Evolutionary conservation across 2,113 vertebrate genomes (phyloP), one percentile per base, ranked within the genome.

Genomic region (sheep (Ovis aries)): DNA sequence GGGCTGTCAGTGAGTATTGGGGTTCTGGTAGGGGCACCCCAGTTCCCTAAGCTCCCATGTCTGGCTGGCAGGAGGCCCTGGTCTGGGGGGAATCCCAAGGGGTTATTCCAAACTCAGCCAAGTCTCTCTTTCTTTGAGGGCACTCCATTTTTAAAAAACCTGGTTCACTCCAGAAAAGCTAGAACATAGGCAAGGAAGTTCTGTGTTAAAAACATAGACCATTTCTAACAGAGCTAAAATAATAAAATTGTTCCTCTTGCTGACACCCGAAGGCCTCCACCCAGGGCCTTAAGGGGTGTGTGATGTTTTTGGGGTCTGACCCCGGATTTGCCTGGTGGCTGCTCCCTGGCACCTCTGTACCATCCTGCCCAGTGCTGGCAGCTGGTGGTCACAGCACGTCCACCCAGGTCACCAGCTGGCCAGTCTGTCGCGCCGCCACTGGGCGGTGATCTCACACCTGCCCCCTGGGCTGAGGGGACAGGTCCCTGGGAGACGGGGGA

Each of bases 51-150:
- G n/a, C 10, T 52, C 23, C n/a, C 21, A 10, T n/a, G 33, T 67
- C 64, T 77, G 33, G 45, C 45, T 16, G 0, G 71, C n/a, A 6
- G 33, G 67, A 14, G 12, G 17, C 55, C 29, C 31, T 2, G 3
- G 17, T 52, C 17, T 25, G 2, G 23, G 31, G 57, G 50, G 14
- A 62, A 48, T 2, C 0, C 36, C 29, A 1, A n/a, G 25, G 6
- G 48, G 88, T 6, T 14, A 6, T 4, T 29, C 52, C 33, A 1
- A 0, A 40, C 43, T 86, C 14, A 3, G 7, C 2, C 13, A 0
- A 19, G 50, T 13, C 13, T 10, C 13, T 10, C 31, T 10, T 5
- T 83, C 33, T 74, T 8, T 16, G 67, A 86, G 8, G 25, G 1
- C 3, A 67, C 16, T 15, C 5, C 0, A 5, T 23, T 53, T 53